Evolutionary conservation across 2,113 vertebrate species (phyloP).

Genomic region (Lucifuga dentata): DNA sequence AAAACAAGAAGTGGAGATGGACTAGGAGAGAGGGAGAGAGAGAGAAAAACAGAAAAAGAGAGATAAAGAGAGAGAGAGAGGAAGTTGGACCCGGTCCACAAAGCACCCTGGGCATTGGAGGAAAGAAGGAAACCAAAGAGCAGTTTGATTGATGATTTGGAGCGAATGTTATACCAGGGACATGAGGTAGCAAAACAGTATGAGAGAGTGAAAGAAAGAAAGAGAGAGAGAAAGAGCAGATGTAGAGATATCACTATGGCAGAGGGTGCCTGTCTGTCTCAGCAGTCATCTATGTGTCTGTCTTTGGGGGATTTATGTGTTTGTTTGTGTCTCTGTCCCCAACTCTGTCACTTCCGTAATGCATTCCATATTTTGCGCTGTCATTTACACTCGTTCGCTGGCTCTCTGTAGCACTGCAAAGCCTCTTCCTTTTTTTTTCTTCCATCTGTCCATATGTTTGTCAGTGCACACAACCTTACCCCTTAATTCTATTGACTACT

Average conservation of each 20-base stretch:
- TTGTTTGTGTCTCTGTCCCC: constrained; percentile 80
- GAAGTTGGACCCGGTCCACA: constrained; percentile 40
- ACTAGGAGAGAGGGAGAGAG: constrained; percentile 8
- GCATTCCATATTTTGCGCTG: constrained; percentile 78
- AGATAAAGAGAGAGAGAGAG: constrained; percentile 1
- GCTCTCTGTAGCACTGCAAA: constrained; percentile 42
- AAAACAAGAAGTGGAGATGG: constrained; percentile 66
- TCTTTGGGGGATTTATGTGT: constrained; percentile 81
- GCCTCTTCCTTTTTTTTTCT: constrained; percentile 25
- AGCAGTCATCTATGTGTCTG: constrained; percentile 71
- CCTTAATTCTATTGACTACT: constrained; percentile 56
- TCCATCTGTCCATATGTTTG: constrained; percentile 33
- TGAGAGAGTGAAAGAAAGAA: constrained; percentile 38
- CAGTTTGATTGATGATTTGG: constrained; percentile 53
- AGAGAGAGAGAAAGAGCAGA: constrained; percentile 43
- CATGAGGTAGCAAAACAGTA: constrained; percentile 53
- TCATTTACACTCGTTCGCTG: constrained; percentile 63
- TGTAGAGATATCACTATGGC: constrained; percentile 60
- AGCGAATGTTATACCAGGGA: constrained; percentile 33
- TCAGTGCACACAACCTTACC: constrained; percentile 40
- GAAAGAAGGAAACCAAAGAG: constrained; percentile 52
- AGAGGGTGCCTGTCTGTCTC: constrained; percentile 78
- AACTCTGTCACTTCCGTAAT: constrained; percentile 82
- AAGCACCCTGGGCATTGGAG: constrained; percentile 40
- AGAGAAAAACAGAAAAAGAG: no score